These are phyloP conservation scores for Eidolon helvum DNA, from an alignment of 2,113 vertebrate genomes.

Conservation along the genomic window DNA sequence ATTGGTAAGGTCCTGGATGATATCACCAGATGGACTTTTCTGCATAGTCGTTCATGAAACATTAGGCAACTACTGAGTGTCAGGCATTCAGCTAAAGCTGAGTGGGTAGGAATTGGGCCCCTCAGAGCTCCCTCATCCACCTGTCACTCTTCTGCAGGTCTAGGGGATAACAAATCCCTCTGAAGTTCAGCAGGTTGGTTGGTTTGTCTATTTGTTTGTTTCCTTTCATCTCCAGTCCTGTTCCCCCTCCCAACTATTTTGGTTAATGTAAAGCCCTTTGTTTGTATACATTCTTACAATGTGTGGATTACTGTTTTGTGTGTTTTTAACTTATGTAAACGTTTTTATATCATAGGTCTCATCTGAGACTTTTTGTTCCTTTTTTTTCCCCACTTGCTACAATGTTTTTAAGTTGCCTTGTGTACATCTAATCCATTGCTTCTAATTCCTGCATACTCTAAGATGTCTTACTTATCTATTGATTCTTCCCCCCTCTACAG, in stretches of 20 bases:
- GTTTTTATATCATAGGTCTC: background rate
- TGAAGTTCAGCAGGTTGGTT: background rate
- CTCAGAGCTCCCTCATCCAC: background rate
- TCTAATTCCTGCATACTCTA: background rate
- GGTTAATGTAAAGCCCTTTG: background rate
- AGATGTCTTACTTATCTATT: background rate
- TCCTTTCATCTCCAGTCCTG: background rate
- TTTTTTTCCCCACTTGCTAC: background rate
- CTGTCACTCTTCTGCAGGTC: background rate
- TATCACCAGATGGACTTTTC: background rate
- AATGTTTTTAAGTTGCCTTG: background rate
- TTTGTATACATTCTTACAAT: background rate
- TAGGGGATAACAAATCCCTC: background rate
- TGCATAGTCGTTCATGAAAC: background rate
- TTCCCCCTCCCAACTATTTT: background rate
- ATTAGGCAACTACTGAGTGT: background rate
- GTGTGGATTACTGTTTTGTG: background rate
- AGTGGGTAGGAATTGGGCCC: background rate
- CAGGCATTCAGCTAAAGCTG: background rate
- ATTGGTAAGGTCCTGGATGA: background rate
- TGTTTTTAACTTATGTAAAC: background rate
- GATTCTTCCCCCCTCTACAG: background rate
- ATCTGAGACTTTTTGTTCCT: background rate
- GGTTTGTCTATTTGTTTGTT: background rate
- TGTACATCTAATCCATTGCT: background rate